Percentiles rank a stretch among this genome's conserved stretches.
phyloP scores from a whole-genome alignment of 2,113 vertebrate genomes.

The Cnemophilus loriae region DNA sequence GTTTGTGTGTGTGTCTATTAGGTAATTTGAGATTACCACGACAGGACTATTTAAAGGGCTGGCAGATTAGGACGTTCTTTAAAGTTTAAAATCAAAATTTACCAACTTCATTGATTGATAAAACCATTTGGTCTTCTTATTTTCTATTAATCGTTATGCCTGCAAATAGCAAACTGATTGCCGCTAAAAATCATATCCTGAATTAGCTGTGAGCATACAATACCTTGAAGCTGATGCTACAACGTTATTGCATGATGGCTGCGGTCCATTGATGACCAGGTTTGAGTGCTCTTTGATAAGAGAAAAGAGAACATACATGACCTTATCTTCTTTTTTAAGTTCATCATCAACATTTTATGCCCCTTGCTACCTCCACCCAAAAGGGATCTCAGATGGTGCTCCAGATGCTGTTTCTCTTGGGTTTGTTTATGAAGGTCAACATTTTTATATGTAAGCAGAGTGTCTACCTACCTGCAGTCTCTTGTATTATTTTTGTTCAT shows the following conservation, averaged over 20 bases:
- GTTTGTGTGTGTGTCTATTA: not conserved
- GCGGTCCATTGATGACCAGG: not conserved
- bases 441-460: not conserved
- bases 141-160: not conserved
- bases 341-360: not conserved
- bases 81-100: not conserved
- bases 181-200: not conserved
- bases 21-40: not conserved
- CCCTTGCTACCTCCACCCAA: not conserved
- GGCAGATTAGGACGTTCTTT: not conserved
- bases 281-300: not conserved
- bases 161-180: not conserved
- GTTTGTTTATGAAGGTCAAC: not conserved
- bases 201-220: not conserved
- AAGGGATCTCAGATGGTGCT: not conserved
- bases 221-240: not conserved
- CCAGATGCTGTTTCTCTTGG: not conserved
- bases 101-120: not conserved
- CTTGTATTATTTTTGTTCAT: not conserved
- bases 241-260: not conserved
- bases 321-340: not conserved
- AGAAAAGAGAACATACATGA: not conserved
- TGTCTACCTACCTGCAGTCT: not conserved
- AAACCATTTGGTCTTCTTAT: not conserved
- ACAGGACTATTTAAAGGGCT: not conserved